Conservation (phyloP, 2,113 vertebrate species). For the Apteryx mantelli region DNA sequence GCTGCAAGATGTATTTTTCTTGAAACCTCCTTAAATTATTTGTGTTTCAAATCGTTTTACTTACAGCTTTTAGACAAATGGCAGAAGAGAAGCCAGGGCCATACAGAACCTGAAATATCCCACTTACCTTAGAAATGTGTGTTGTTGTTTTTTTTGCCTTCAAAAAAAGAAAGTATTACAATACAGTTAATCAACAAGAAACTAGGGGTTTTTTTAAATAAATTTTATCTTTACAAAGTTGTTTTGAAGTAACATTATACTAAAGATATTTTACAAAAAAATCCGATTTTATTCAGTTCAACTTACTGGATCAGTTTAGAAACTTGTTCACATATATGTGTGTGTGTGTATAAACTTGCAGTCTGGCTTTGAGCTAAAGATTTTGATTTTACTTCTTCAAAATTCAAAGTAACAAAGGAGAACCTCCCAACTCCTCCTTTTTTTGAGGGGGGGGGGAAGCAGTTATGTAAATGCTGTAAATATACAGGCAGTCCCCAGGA, state of each 20-base stretch:
- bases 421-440: not conserved
- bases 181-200: not conserved
- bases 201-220: not conserved
- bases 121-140: not conserved
- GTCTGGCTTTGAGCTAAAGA: rapidly evolving
- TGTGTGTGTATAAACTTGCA: not conserved
- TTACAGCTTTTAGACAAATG: not conserved
- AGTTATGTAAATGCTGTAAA: not conserved
- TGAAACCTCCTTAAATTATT: not conserved
- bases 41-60: not conserved
- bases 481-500: not conserved
- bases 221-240: not conserved
- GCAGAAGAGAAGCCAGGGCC: not conserved
- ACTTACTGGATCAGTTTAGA: not conserved
- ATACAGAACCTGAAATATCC: not conserved
- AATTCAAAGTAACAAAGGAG: not conserved
- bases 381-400: not conserved
- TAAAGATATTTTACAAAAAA: not conserved
- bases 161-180: not conserved
- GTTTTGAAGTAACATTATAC: not conserved
- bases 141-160: not conserved
- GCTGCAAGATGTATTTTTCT: not conserved
- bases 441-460: not conserved
- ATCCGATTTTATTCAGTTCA: not conserved
- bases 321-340: not conserved